These are phyloP conservation scores for Chymomyza fuscimana DNA, from an alignment of 2,888 invertebrate species.

Conservation along the genomic window DNA sequence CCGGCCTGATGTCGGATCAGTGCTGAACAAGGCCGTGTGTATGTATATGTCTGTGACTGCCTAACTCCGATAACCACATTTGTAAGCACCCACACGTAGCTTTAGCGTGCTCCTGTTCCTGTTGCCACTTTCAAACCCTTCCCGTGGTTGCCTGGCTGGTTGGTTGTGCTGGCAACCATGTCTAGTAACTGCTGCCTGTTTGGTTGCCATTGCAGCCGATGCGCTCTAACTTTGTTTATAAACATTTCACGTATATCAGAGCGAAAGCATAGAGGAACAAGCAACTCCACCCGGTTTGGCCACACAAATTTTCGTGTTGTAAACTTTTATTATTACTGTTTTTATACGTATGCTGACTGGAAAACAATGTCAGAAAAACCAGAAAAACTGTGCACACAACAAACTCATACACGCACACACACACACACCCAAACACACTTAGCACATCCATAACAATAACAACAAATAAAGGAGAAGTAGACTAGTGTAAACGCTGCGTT, in stretches of 20 bases:
- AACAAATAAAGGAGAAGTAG: slow-evolving; percentile 26
- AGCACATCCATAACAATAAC: slow-evolving; percentile 29
- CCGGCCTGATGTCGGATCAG: slow-evolving; percentile 29
- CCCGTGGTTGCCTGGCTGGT: not conserved
- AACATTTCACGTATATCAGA: slow-evolving; percentile 67
- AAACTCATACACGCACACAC: slow-evolving; percentile 19
- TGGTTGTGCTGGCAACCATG: slow-evolving; percentile 16
- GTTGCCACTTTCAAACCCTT: not conserved
- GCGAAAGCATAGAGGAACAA: slow-evolving; percentile 10
- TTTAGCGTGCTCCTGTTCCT: not conserved
- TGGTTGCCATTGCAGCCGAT: slow-evolving; percentile 52
- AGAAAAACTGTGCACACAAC: slow-evolving; percentile 18
- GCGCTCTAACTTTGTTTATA: slow-evolving; percentile 63
- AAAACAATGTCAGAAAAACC: slow-evolving; percentile 51
- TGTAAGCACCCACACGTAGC: slow-evolving; percentile 36
- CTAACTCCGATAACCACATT: slow-evolving; percentile 57
- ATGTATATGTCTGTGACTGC: slow-evolving; percentile 14
- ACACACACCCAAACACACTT: slow-evolving; percentile 14
- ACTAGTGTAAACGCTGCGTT: slow-evolving; percentile 5
- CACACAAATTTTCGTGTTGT: slow-evolving; percentile 57
- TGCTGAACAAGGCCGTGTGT: not conserved
- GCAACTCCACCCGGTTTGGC: slow-evolving; percentile 18
- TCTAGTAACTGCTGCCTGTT: not conserved
- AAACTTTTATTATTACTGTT: slow-evolving; percentile 68
- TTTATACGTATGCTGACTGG: slow-evolving; percentile 39